phyloP scores from a whole-genome alignment of 2,888 invertebrate genomes.

The Crepidodera aurea region DNA sequence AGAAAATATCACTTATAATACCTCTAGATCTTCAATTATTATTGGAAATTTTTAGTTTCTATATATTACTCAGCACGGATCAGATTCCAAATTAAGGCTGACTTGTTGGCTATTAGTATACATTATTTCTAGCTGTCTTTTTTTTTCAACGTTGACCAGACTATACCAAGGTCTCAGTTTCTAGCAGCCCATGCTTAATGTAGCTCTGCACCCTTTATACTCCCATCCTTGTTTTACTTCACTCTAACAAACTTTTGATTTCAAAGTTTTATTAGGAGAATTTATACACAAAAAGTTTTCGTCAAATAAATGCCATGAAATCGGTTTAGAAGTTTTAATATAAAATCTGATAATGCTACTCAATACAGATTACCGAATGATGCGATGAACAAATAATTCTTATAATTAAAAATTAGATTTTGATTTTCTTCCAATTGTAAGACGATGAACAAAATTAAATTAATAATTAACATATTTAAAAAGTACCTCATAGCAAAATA shows the following conservation, averaged over 20 bases:
- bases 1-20: no score
- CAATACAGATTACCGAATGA: slow-evolving; percentile 11
- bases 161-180: not conserved
- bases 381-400: slow-evolving; percentile 7
- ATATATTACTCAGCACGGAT: no score
- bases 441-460: no score
- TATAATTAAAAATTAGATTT: slow-evolving; percentile 9
- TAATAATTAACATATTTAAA: no score
- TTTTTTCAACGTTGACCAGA: not conserved
- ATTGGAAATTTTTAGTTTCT: no score
- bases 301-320: slow-evolving; percentile 29
- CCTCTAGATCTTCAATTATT: no score
- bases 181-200: slow-evolving; percentile 5
- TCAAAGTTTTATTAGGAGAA: slow-evolving; percentile 38
- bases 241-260: slow-evolving; percentile 26
- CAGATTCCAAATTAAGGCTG: no score
- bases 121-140: no score
- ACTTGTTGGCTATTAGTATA: no score
- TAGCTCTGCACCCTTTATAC: slow-evolving; percentile 9
- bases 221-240: slow-evolving; percentile 5
- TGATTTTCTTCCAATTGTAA: no score
- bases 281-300: slow-evolving; percentile 36
- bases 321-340: slow-evolving; percentile 38
- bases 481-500: no score
- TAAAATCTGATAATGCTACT: slow-evolving; percentile 28